phyloP scores from a whole-genome alignment of 2,797 vertebrate species.

The Dermochelys coriacea region DNA sequence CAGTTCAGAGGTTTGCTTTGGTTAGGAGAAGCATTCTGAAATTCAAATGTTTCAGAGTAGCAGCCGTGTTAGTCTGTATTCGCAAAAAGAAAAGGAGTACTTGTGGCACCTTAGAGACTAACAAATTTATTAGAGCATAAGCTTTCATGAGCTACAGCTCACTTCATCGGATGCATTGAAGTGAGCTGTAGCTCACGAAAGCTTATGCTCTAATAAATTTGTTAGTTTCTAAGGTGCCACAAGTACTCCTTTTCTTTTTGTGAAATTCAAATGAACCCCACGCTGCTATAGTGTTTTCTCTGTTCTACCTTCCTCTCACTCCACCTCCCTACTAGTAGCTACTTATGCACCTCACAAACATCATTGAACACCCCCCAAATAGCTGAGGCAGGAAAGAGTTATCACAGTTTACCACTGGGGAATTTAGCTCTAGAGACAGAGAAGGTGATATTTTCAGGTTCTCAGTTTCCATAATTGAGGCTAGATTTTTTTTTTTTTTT shows the following conservation, averaged over 20 bases:
- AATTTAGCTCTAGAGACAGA: not conserved
- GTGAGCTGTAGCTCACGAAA: too few relatives aligned
- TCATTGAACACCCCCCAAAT: not conserved
- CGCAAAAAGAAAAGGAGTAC: too few relatives aligned
- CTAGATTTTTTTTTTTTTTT: not conserved
- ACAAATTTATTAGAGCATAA: too few relatives aligned
- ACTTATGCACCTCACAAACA: not conserved
- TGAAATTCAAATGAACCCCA: not conserved
- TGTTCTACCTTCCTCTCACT: not conserved
- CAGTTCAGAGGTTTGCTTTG: not conserved
- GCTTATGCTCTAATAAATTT: too few relatives aligned
- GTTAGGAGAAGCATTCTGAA: not conserved
- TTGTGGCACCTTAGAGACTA: too few relatives aligned
- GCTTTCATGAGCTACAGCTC: too few relatives aligned
- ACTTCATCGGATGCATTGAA: too few relatives aligned
- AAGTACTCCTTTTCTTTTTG: too few relatives aligned
- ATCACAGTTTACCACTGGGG: not conserved
- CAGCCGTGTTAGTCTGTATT: too few relatives aligned
- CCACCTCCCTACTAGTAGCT: not conserved
- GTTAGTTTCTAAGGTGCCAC: too few relatives aligned
- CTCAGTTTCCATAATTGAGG: not conserved
- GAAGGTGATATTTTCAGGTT: not conserved
- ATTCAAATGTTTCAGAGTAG: too few relatives aligned
- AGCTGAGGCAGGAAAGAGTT: not conserved
- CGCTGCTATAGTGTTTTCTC: not conserved